Evolutionary conservation across 2,888 invertebrate genomes (phyloP), one percentile per base, ranked within the genome.

Genomic region (Cephus runcator): DNA sequence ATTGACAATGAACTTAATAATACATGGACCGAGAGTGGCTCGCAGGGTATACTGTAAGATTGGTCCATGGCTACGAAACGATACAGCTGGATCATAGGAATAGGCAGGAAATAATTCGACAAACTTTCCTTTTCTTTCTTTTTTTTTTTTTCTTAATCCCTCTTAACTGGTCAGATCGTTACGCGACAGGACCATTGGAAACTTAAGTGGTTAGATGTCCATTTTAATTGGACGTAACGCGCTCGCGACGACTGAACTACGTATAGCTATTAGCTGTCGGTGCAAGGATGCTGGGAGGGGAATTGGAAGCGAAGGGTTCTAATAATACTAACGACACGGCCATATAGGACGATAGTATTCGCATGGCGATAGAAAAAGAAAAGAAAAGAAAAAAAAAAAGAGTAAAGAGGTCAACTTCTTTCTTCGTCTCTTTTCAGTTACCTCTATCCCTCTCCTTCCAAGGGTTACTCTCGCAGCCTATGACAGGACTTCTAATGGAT

Each of bases 1-100:
- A 71, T 83, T 83, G 83, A 84, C 84, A 84, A 83, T 83, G 79
- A 76, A 80, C 75, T 77, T 75, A 75, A 82, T 75, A 75, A 79
- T 78, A 80, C 78, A 80, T 82, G 56, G 56, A 56, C 23, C 3
- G 34, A 36, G 30, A 69, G 69, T 56, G 56, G 56, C 56, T 23
- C 0, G 56, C 23, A 23, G 56, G 23, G 9, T 56, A 56, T 23
- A 56, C 56, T 9, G 9, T 56, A 56, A 56, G 56, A 56, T 56
- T 56, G 56, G 56, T 56, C 56, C 56, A 56, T 56, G 56, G 23
- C 56, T 56, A 23, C 56, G 56, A 23, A 56, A 56, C 23, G 56
- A 56, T 56, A 9, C 56, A 56, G 56, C 56, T 56, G 56, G 56
- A 56, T 23, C 56, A 56, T 56, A 56, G 23, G 56, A 56, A 56